These are phyloP conservation scores for Tautogolabrus adspersus DNA, from an alignment of 2,113 vertebrate genomes.

Conservation along the genomic window DNA sequence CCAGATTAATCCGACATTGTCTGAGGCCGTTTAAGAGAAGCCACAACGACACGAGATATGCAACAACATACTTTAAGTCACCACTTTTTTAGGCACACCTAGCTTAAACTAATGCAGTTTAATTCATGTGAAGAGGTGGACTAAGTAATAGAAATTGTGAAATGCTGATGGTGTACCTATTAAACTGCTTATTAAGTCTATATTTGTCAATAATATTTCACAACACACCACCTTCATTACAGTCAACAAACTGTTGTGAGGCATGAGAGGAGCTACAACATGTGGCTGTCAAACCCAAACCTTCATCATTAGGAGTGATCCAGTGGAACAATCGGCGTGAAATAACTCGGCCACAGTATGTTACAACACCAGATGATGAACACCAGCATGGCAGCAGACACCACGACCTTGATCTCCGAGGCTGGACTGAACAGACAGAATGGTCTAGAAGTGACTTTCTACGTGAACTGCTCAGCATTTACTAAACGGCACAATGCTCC, in stretches of 20 bases:
- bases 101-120: too few species aligned
- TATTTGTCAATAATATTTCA: background rate
- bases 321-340: background rate
- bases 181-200: background rate
- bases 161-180: too few species aligned
- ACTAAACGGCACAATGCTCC: slow-evolving; percentile 49
- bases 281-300: background rate
- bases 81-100: too few species aligned
- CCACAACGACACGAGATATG: background rate
- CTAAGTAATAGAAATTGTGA: too few species aligned
- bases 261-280: slow-evolving; percentile 1
- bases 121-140: too few species aligned
- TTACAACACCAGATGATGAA: background rate
- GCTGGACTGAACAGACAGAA: slow-evolving; percentile 67
- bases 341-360: background rate
- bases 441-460: slow-evolving; percentile 67
- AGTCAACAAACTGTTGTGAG: background rate
- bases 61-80: background rate
- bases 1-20: background rate
- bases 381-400: slow-evolving; percentile 14
- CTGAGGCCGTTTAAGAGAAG: background rate
- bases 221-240: background rate
- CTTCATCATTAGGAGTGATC: background rate
- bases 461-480: slow-evolving; percentile 69
- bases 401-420: slow-evolving; percentile 43